phyloP scores from a whole-genome alignment of 2,113 vertebrate species.

The Nematolebias whitei region DNA sequence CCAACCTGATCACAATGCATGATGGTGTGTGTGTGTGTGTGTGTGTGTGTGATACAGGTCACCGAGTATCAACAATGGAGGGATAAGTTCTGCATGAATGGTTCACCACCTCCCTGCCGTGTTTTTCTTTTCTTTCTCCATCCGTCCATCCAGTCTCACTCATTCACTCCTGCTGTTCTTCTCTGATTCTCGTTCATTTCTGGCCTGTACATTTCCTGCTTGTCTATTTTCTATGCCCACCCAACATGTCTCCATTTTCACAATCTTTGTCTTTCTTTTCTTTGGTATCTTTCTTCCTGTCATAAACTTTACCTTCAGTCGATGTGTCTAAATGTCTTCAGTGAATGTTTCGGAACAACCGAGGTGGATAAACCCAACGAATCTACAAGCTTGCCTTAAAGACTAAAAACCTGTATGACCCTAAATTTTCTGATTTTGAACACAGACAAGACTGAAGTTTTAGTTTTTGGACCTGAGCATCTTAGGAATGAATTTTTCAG shows the following conservation, averaged over 20 bases:
- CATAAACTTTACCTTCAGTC: too few relatives aligned
- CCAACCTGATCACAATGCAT: conserved; percentile 40
- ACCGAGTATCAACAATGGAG: conserved; percentile 73
- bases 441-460: too few relatives aligned
- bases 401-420: too few relatives aligned
- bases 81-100: conserved; percentile 74
- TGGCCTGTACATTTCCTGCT: neutral
- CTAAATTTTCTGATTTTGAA: too few relatives aligned
- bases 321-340: too few relatives aligned
- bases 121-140: conserved; percentile 30
- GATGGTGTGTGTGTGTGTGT: conserved; percentile 30
- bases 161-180: too few relatives aligned
- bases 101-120: conserved; percentile 58
- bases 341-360: too few relatives aligned
- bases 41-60: conserved; percentile 60
- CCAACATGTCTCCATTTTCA: neutral
- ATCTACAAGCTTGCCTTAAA: too few relatives aligned
- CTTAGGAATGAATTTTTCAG: too few relatives aligned
- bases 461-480: too few relatives aligned
- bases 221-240: neutral
- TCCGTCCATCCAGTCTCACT: conserved; percentile 32
- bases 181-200: too few relatives aligned
- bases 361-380: too few relatives aligned
- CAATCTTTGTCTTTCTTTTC: neutral
- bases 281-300: neutral